Evolutionary conservation across 1,140 invertebrate genomes (phyloP), one percentile per base, ranked within the genome.

Genomic region (Orussus abietinus): DNA sequence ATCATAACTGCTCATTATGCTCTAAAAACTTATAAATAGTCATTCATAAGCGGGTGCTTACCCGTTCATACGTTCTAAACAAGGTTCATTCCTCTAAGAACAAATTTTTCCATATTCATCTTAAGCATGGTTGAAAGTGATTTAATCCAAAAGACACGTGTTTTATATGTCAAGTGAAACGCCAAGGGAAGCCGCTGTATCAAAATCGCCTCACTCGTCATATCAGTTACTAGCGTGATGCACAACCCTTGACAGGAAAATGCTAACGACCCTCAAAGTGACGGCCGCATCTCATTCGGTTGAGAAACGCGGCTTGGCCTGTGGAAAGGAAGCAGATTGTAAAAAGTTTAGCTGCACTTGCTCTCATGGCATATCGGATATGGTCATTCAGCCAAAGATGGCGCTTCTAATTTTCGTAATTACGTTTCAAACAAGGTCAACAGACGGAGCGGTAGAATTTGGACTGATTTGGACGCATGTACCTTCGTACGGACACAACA

Each of bases 391-490:
- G 17, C 34, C 42, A 34, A 45, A 45, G 43, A 45, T 45, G 43
- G 43, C 43, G 43, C 38, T 32, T 18, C 30, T 15, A 40, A 45
- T 40, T 45, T 40, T 45, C 43, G 31, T 40, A 31, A 40, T 40
- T 45, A 13, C 14, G 28, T 38, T 17, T 33, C 11, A 14, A 41
- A 46, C 31, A 46, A 46, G 38, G 44, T 45, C 37, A 35, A 36
- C 25, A 46, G 17, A 26, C 32, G 13, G 12, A 15, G 21, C 11
- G 18, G 13, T n/a, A 15, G 11, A 20, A 15, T 15, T 12, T 20
- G 18, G 5, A n/a, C 18, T 20, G 13, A 36, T n/a, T 19, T n/a
- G n/a, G 13, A 10, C 34, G 34, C 18, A 11, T 15, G 9, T 9
- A 36, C 34, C 21, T 20, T 19, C 5, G 34, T 25, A 6, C 18